phyloP scores from a whole-genome alignment of 2,113 vertebrate species.

The Andinoacara biseriatus region DNA sequence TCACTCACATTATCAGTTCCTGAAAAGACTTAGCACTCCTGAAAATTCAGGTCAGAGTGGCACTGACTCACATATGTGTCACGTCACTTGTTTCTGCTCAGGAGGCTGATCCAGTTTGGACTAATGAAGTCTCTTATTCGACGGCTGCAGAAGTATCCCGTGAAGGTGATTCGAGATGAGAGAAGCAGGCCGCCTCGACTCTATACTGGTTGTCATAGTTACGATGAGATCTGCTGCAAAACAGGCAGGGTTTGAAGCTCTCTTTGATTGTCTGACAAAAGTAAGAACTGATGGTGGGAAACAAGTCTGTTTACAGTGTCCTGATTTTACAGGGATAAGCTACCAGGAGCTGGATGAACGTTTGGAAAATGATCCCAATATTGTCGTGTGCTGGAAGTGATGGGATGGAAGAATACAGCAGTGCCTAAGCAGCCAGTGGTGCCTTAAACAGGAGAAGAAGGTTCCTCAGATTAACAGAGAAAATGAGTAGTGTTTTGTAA shows the following conservation, averaged over 20 bases:
- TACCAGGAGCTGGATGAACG: constrained; percentile 96
- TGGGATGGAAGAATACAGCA: not conserved
- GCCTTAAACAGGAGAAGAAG: constrained; percentile 20
- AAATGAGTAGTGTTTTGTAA: constrained; percentile 27
- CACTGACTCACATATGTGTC: not conserved
- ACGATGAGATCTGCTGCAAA: constrained; percentile 99
- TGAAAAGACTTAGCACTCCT: constrained; percentile 1
- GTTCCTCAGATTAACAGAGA: not conserved
- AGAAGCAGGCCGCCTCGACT: constrained; percentile 89
- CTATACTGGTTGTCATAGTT: constrained; percentile 95
- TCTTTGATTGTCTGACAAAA: not conserved
- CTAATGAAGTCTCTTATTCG: constrained; percentile 96
- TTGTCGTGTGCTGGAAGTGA: constrained; percentile 92
- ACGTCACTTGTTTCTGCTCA: constrained; percentile 54
- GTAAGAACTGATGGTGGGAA: not conserved
- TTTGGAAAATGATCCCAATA: constrained; percentile 96
- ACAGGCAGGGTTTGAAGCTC: constrained; percentile 81
- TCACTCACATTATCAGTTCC: constrained; percentile 6
- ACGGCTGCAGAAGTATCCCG: constrained; percentile 94
- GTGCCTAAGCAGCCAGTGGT: constrained; percentile 51
- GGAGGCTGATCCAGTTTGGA: constrained; percentile 96
- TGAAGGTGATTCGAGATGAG: constrained; percentile 89
- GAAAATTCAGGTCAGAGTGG: not conserved
- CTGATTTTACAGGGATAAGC: constrained; percentile 87
- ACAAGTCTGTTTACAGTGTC: not conserved